Evolutionary conservation across 2,888 invertebrate genomes (phyloP), one percentile per base, ranked within the genome.

Genomic region (Camptogramma bilineatum): DNA sequence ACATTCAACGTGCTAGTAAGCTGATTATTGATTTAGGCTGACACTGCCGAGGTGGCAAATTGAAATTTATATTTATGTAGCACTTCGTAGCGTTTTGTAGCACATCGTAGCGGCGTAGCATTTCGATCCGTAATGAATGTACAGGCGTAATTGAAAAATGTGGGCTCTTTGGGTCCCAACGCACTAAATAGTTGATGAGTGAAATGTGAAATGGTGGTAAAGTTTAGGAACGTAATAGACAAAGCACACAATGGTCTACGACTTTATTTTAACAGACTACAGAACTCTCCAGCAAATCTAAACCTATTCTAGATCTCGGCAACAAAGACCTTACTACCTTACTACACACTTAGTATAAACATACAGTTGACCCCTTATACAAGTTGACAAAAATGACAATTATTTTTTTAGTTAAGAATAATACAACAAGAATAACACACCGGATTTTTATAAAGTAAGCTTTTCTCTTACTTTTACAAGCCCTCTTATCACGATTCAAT

Each of bases 21-120:
- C 73, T 73, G 74, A 70, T 76, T 77, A 77, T 76, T 77, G 76
- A 77, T 77, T 77, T 71, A 76, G 73, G 70, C 54, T 51, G 62
- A 67, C 69, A 61, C 52, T 16, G 64, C 59, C 65, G 68, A 64
- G 64, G 57, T 55, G 55, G 62, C 55, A 68, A 73, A 70, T 71
- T 71, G 66, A 62, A 71, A 73, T 73, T 68, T 73, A 73, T 73
- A 73, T 68, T 68, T 67, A 70, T 71, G 72, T 67, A 69, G 61
- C 61, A 52, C 55, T 54, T 61, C 64, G 59, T 47, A 48, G 53
- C 52, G 39, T 56, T 55, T 53, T 53, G 52, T 53, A 53, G 52
- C 42, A 55, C 44, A 47, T 53, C 13, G 52, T 58, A 16, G 58
- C 47, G 50, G 52, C 51, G 56, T 56, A 57, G 46, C 44, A 54